phyloP scores from a whole-genome alignment of 2,797 vertebrate species.

The Anisognathus igniventris region DNA sequence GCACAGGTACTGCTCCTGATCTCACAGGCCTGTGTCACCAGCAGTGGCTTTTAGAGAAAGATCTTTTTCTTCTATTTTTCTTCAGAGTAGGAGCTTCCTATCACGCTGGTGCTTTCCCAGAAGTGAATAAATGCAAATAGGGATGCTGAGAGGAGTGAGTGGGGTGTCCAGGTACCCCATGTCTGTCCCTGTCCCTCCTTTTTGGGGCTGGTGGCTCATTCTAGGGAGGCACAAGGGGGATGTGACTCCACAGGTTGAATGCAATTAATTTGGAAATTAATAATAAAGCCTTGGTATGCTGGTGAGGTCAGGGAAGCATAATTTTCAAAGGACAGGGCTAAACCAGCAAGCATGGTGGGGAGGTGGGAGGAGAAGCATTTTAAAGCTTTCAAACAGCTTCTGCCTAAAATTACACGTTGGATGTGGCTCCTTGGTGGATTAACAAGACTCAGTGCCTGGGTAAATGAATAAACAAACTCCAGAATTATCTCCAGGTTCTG shows the following conservation, averaged over 20 bases:
- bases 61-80: not conserved
- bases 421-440: not conserved
- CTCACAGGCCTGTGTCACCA: not conserved
- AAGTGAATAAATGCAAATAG: not conserved
- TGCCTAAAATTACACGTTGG: not conserved
- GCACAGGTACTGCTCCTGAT: not conserved
- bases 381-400: not conserved
- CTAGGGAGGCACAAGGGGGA: accelerated
- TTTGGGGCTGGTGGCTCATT: not conserved
- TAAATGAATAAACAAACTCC: not conserved
- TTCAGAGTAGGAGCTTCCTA: not conserved
- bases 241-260: not conserved
- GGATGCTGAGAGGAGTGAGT: not conserved
- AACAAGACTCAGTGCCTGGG: not conserved
- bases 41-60: not conserved
- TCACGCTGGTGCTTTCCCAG: not conserved
- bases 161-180: accelerated
- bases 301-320: not conserved
- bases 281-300: not conserved
- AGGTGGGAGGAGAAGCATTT: not conserved
- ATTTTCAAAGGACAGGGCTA: not conserved
- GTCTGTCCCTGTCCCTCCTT: accelerated
- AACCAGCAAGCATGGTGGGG: accelerated
- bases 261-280: not conserved
- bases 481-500: not conserved